Evolutionary conservation across 2,797 vertebrate genomes (phyloP).

Genomic region (Premnoplex brunnescens): DNA sequence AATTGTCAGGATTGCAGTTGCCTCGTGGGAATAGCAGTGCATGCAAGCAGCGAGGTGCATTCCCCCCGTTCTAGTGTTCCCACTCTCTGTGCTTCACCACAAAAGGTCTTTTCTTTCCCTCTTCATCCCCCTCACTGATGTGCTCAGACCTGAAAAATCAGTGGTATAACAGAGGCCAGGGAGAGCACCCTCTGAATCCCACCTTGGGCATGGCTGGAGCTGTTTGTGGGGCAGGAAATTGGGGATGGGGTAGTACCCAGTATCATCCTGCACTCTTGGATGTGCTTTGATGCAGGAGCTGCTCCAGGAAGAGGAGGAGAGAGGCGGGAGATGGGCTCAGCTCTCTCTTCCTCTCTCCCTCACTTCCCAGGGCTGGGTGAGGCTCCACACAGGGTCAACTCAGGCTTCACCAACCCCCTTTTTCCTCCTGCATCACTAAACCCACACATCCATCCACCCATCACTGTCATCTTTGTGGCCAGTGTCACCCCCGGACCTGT

Average conservation of each 20-base stretch:
- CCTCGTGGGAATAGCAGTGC: background rate
- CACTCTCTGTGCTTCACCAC: background rate
- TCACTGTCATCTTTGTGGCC: background rate
- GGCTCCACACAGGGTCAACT: background rate
- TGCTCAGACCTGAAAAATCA: background rate
- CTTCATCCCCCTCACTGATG: background rate
- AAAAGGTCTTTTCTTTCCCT: background rate
- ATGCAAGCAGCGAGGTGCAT: background rate
- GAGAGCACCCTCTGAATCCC: background rate
- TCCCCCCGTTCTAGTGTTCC: fast-evolving
- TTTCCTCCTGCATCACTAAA: background rate
- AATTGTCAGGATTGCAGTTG: background rate
- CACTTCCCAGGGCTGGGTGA: background rate
- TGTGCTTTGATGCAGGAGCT: background rate
- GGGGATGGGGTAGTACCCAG: fast-evolving
- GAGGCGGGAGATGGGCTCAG: background rate
- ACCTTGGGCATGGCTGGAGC: background rate
- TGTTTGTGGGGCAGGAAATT: background rate
- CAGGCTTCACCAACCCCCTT: background rate
- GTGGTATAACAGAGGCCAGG: background rate
- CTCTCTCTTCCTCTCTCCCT: background rate
- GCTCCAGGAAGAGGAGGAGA: background rate
- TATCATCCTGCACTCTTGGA: fast-evolving
- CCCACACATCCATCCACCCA: background rate
- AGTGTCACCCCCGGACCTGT: background rate